A percentile compares a stretch with the other conserved stretches of the same genome.
Evolutionary conservation across 2,113 vertebrate species (phyloP).

Genomic region (Mus musculus): DNA sequence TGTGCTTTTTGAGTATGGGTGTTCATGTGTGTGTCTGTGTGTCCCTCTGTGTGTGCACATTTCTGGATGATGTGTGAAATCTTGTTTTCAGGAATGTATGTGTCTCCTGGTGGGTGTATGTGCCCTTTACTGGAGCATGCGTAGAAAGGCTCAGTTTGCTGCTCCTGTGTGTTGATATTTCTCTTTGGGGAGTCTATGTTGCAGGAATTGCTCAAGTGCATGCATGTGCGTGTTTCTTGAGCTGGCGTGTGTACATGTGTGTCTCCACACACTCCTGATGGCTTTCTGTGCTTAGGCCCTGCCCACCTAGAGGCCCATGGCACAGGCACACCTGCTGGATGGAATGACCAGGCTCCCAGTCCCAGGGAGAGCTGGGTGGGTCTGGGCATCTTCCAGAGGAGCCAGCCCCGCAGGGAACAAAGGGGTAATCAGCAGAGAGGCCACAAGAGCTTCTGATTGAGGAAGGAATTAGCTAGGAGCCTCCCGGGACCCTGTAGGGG

Average conservation of each 20-base stretch:
- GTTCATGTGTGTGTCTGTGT: background rate
- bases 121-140: background rate
- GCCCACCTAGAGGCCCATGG: background rate
- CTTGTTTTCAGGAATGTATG: background rate
- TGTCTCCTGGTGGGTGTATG: background rate
- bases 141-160: background rate
- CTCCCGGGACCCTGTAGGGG: constrained; percentile 33
- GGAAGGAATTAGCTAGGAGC: constrained; percentile 80
- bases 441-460: constrained; percentile 84
- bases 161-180: background rate
- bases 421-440: constrained; percentile 84
- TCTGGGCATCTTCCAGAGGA: background rate
- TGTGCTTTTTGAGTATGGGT: background rate
- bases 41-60: background rate
- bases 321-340: background rate
- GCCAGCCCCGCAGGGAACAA: constrained; percentile 79
- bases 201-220: background rate
- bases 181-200: background rate
- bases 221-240: background rate
- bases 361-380: background rate
- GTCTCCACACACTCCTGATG: background rate
- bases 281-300: background rate
- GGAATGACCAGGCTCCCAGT: background rate
- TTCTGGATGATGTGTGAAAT: background rate
- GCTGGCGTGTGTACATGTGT: background rate